Conservation (phyloP, 2,888 invertebrate species). For the Synergus gifuensis region DNA sequence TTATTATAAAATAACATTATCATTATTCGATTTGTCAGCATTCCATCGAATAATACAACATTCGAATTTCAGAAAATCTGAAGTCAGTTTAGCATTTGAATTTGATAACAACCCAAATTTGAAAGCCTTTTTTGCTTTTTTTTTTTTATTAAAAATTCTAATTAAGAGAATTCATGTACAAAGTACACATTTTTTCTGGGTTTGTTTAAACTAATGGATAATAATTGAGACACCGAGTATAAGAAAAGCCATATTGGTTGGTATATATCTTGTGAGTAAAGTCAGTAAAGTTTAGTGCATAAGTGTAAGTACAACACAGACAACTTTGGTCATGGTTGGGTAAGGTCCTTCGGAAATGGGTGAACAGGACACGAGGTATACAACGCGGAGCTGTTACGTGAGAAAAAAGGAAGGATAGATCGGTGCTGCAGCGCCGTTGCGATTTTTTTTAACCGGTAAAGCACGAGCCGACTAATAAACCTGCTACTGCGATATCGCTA, state of each 20-base stretch:
- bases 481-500: background rate
- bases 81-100: no score
- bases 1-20: no score
- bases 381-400: slow-evolving; percentile 65
- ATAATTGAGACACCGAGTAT: background rate
- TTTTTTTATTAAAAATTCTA: no score
- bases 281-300: background rate
- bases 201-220: background rate
- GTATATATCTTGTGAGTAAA: background rate
- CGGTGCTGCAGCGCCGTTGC: slow-evolving; percentile 52
- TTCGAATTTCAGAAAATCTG: no score
- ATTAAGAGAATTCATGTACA: no score
- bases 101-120: no score
- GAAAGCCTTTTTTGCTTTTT: no score
- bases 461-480: slow-evolving; percentile 51
- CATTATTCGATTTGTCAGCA: no score
- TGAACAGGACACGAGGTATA: slow-evolving; percentile 72
- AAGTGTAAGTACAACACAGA: slow-evolving; percentile 45
- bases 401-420: slow-evolving; percentile 62
- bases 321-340: slow-evolving; percentile 72
- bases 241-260: background rate
- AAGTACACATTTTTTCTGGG: no score
- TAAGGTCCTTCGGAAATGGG: slow-evolving; percentile 75
- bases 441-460: slow-evolving; percentile 55
- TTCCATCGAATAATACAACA: no score